Evolutionary conservation across 2,888 invertebrate species (phyloP).

Genomic region (Xanthia togata): DNA sequence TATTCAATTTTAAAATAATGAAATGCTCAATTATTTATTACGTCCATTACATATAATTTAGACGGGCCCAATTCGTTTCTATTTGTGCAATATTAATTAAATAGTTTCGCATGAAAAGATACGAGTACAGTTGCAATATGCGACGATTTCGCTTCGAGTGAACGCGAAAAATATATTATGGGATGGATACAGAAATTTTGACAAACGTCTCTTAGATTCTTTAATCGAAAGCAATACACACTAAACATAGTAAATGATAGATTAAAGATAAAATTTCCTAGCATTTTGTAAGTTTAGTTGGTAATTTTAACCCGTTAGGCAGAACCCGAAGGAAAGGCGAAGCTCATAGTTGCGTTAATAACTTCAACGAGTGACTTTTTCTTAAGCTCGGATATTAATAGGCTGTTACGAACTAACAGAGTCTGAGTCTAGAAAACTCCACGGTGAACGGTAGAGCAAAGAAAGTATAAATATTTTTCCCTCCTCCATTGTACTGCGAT

Average conservation of each 20-base stretch:
- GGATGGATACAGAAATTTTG: not conserved
- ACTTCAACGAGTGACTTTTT: conserved; percentile 49
- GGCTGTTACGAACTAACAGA: conserved; percentile 60
- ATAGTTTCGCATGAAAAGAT: not conserved
- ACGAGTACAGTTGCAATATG: conserved; percentile 4
- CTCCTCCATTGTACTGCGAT: conserved; percentile 32
- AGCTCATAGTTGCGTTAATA: conserved; percentile 39
- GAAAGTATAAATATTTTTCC: conserved; percentile 51
- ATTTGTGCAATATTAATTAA: conserved; percentile 3
- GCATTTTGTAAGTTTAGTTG: not conserved
- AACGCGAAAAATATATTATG: not conserved
- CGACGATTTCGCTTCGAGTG: not conserved
- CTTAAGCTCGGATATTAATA: conserved; percentile 64
- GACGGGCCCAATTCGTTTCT: conserved; percentile 1
- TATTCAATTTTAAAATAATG: not conserved
- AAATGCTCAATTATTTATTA: not conserved
- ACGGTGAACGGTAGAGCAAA: conserved; percentile 27
- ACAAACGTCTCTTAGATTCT: not conserved
- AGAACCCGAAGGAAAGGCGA: conserved; percentile 13
- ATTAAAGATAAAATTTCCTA: not conserved
- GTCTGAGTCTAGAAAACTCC: conserved; percentile 57
- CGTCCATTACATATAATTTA: not conserved
- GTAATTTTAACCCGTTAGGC: not conserved
- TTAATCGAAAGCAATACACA: not conserved
- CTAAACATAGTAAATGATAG: not conserved